Evolutionary conservation across 2,888 invertebrate genomes (phyloP).

Genomic region (Agonopterix alstromeriana): DNA sequence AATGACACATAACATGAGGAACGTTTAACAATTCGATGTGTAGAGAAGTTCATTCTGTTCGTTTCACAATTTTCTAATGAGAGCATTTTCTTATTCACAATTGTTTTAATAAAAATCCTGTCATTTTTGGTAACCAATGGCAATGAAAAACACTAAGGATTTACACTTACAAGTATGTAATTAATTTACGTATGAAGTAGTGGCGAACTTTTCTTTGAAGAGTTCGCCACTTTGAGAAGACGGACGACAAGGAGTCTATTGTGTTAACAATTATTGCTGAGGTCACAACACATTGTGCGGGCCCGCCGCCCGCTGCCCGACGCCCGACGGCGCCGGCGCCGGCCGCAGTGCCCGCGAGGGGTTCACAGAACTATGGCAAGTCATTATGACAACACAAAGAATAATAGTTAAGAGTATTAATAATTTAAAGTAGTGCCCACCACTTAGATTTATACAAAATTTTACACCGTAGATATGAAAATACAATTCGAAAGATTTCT

Average conservation of each 20-base stretch:
- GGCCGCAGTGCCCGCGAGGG: slow-evolving; percentile 6
- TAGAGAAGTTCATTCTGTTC: slow-evolving; percentile 54
- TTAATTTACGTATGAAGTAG: slow-evolving; percentile 65
- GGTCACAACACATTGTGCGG: slow-evolving; percentile 46
- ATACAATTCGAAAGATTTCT: slow-evolving; percentile 11
- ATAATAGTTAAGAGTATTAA: slow-evolving; percentile 30
- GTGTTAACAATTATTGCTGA: slow-evolving; percentile 58
- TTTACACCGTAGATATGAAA: slow-evolving; percentile 31
- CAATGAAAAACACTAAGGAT: slow-evolving; percentile 65
- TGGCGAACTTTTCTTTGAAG: slow-evolving; percentile 54
- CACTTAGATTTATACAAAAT: slow-evolving; percentile 33
- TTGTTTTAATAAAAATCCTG: slow-evolving; percentile 70
- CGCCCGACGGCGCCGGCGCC: slow-evolving; percentile 10
- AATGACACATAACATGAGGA: slow-evolving; percentile 58
- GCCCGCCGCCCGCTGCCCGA: slow-evolving; percentile 7
- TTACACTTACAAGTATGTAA: slow-evolving; percentile 56
- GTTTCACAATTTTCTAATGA: slow-evolving; percentile 57
- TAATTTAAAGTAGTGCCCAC: slow-evolving; percentile 32
- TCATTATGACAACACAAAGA: slow-evolving; percentile 24
- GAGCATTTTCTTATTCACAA: slow-evolving; percentile 66
- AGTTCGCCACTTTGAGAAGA: slow-evolving; percentile 39
- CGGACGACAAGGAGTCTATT: slow-evolving; percentile 45
- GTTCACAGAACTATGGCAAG: slow-evolving; percentile 16
- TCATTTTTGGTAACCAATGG: slow-evolving; percentile 77
- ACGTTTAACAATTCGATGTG: slow-evolving; percentile 74